Conservation (phyloP, 2,888 invertebrate species). For the Marasmarcha lunaedactyla region DNA sequence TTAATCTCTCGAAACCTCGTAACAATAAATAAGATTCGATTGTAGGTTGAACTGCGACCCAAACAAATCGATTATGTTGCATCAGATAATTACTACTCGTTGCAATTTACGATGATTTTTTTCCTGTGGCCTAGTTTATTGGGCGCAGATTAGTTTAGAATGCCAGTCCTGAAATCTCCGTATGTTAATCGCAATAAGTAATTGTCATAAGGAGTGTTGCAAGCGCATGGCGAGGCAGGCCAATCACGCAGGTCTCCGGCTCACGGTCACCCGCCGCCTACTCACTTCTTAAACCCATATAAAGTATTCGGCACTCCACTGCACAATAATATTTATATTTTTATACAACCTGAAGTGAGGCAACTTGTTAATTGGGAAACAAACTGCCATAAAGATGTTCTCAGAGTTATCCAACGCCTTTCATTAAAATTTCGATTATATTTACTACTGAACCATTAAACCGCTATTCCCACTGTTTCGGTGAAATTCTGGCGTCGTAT, state of each 20-base stretch:
- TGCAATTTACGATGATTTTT: too few relatives aligned
- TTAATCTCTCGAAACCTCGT: neutral
- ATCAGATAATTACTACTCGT: too few relatives aligned
- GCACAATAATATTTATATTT: slow-evolving; percentile 57
- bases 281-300: slow-evolving; percentile 62
- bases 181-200: slow-evolving; percentile 7
- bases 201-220: slow-evolving; percentile 45
- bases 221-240: slow-evolving; percentile 43
- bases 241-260: slow-evolving; percentile 49
- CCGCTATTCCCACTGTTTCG: too few relatives aligned
- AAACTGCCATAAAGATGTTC: slow-evolving; percentile 20
- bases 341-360: slow-evolving; percentile 36
- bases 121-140: neutral
- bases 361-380: slow-evolving; percentile 48
- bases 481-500: too few relatives aligned
- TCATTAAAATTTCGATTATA: too few relatives aligned
- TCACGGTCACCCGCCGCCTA: slow-evolving; percentile 65
- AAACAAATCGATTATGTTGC: too few relatives aligned
- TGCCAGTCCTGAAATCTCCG: neutral
- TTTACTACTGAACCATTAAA: too few relatives aligned
- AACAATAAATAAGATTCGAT: too few relatives aligned
- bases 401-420: neutral
- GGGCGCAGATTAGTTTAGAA: neutral
- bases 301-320: slow-evolving; percentile 48
- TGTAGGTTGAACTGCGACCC: too few relatives aligned